These are phyloP conservation scores for Pheucticus melanocephalus DNA, from an alignment of 2,113 vertebrate genomes.

Conservation along the genomic window DNA sequence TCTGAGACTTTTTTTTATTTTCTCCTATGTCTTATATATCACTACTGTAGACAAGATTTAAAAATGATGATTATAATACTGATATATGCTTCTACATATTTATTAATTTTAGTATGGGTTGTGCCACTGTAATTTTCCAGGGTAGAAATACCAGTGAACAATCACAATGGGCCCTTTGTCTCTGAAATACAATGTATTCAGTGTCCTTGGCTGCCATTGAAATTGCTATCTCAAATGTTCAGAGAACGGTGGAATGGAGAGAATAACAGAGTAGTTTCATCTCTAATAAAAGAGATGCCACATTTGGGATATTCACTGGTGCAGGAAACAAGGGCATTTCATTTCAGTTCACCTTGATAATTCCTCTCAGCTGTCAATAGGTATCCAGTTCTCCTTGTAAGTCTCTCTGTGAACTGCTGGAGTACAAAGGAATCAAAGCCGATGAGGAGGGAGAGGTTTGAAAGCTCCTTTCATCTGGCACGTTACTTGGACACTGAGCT, in stretches of 20 bases:
- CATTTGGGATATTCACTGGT: slow-evolving; percentile 30
- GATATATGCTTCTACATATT: not conserved
- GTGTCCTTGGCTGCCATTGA: slow-evolving; percentile 13
- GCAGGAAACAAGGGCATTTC: slow-evolving; percentile 50
- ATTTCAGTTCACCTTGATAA: slow-evolving; percentile 29
- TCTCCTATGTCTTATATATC: not conserved
- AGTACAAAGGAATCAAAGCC: slow-evolving; percentile 17
- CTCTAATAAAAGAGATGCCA: slow-evolving; percentile 16
- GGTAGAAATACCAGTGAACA: not conserved
- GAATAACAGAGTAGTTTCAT: not conserved
- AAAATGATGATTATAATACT: not conserved
- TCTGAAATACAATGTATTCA: not conserved
- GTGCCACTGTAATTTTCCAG: not conserved
- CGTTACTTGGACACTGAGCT: not conserved
- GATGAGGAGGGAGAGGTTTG: not conserved
- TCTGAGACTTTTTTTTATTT: not conserved
- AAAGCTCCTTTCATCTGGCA: slow-evolving; percentile 6
- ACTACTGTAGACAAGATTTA: not conserved
- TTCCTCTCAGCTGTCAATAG: slow-evolving; percentile 38
- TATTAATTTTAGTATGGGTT: not conserved
- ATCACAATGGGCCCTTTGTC: not conserved
- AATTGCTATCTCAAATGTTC: not conserved
- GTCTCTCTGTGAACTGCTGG: not conserved
- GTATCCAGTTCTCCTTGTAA: not conserved
- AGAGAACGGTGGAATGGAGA: slow-evolving; percentile 1